phyloP scores from a whole-genome alignment of 2,797 vertebrate genomes.

The Enteromius trimaculatus region DNA sequence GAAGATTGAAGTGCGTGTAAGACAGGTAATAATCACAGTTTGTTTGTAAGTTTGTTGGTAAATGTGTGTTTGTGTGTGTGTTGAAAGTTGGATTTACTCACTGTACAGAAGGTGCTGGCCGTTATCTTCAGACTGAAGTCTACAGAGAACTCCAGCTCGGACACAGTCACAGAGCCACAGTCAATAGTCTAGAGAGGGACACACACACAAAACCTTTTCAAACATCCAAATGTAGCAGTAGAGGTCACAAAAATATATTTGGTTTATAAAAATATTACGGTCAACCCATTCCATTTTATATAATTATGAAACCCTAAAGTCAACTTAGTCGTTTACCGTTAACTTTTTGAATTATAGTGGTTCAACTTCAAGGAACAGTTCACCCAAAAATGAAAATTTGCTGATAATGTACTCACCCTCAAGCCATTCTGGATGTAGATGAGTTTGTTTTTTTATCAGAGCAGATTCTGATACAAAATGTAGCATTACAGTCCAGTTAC shows the following conservation, averaged over 20 bases:
- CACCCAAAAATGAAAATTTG: neutral
- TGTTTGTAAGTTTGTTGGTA: slow-evolving; percentile 28
- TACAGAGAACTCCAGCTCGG: slow-evolving; percentile 88
- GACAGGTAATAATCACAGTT: slow-evolving; percentile 4
- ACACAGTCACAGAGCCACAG: slow-evolving; percentile 81
- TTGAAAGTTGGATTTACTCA: slow-evolving; percentile 69
- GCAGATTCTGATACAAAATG: neutral
- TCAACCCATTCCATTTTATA: neutral
- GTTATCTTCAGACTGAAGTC: slow-evolving; percentile 86
- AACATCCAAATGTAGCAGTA: neutral
- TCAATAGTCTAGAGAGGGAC: slow-evolving; percentile 79
- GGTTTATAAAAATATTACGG: neutral
- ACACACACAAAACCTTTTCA: neutral
- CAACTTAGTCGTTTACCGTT: neutral
- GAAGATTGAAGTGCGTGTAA: slow-evolving; percentile 42
- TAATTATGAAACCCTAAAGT: neutral
- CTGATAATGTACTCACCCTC: neutral
- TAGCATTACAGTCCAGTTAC: neutral
- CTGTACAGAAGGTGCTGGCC: slow-evolving; percentile 81
- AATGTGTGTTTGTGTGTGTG: slow-evolving; percentile 48
- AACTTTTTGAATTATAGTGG: neutral
- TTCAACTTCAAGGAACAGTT: slow-evolving; percentile 1
- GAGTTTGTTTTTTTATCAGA: neutral
- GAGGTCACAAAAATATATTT: neutral
- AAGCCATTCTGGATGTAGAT: neutral